Evolutionary conservation across 2,797 vertebrate genomes (phyloP), one percentile per base, ranked within the genome.

Genomic region (Lycodopsis pacificus): DNA sequence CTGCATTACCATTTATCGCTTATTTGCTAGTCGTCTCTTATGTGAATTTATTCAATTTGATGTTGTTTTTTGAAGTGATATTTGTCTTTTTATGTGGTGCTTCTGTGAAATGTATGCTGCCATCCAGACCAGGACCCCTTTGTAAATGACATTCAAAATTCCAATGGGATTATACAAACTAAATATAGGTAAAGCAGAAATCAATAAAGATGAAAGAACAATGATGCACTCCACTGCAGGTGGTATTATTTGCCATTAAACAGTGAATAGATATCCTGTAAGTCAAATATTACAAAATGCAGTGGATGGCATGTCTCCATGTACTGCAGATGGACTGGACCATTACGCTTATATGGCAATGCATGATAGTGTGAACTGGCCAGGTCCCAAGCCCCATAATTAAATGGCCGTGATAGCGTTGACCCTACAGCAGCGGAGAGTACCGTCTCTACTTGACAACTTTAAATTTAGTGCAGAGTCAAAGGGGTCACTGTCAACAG

Each of bases 401-500:
- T 91, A 90, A 89, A 87, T 77, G 64, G 74, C 85, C 81, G 73
- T 65, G 65, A 85, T 85, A 83, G 80, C 74, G 74, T 61, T 85
- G 90, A 93, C 90, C 88, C 77, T 20, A 51, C 58, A 56, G 49
- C 77, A 79, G 86, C 78, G 36, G 68, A 80, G 69, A 80, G 72
- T 79, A 77, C 74, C 9, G 13, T 85, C 80, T 73, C 71, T 66
- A 75, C 75, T 67, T 80, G 84, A 87, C 56, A 76, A 81, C 88
- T 76, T 77, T 89, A 89, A 88, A 94, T 93, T 79, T 82, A 86
- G 83, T 69, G 62, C 12, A 4, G 73, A 82, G 89, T 87, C 83
- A 76, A 75, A 80, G 63, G 68, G 91, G 89, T 94, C 91, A 88
- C 79, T 85, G 88, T 93, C 90, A 93, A 90, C 88, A 87, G 75